Evolutionary conservation across 1,140 invertebrate species (phyloP), one percentile per base, ranked within the genome.

Genomic region (Drosophila bifasciata): DNA sequence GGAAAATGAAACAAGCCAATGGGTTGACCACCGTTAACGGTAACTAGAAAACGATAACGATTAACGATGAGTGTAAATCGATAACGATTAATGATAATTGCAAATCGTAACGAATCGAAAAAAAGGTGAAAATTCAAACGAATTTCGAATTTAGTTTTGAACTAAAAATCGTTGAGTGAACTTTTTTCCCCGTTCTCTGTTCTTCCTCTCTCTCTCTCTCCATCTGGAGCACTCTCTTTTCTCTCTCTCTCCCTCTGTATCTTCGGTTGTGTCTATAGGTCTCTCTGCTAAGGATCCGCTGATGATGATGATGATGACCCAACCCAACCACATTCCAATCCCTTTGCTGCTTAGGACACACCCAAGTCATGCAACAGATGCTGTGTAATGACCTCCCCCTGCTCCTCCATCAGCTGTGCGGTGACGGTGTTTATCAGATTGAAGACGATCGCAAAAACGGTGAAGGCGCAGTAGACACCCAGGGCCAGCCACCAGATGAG

Each of bases 401-500:
- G 83, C 73, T 91, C 90, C 74, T 91, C 90, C 83, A 91, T 89
- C 50, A 91, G 63, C 49, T 91, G 90, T 13, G 90, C 90, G 39
- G 90, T 90, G 46, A 91, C 94, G 59, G 94, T 95, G 83, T 96
- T 95, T 93, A 96, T 95, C 45, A 97, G 90, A 92, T 99, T 99
- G 94, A 97, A 99, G 52, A 98, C 94, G 59, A 99, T 94, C 45
- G 97, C 97, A 92, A 99, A 98, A 16, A 98, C 94, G 5, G 97
- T 97, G 92, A 97, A 98, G 3, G 97, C 96, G 0, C 96, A 95
- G 92, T 98, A 99, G 1, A 98, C 95, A 13, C 97, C 96, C 3
- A 99, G 92, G 3, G 97, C 97, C 66, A 98, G 94, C 97, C 97
- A 99, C 97, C 98, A 99, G 60, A 98, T 94, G 44, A 98, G 93